Percentiles rank a stretch among this genome's conserved stretches.
Conservation (phyloP, 2,797 vertebrate species). For the Oryzias dopingdopingensis region DNA sequence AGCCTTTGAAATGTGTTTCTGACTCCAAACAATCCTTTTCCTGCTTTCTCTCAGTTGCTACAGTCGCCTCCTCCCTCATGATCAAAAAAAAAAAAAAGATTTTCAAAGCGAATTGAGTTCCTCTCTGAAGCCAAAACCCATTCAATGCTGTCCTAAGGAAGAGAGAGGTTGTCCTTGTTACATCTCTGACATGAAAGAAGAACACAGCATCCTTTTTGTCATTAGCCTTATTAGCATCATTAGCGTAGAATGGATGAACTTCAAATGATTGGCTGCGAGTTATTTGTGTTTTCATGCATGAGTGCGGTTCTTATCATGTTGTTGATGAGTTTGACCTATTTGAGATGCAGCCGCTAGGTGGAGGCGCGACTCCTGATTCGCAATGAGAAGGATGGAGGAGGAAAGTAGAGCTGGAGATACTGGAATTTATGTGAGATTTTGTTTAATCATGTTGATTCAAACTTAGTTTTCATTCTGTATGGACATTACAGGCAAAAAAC, state of each 20-base stretch:
- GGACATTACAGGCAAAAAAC: too few relatives aligned
- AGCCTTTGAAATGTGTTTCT: conserved; percentile 76
- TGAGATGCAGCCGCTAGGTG: conserved; percentile 61
- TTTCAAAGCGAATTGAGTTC: conserved; percentile 64
- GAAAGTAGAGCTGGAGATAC: conserved; percentile 1
- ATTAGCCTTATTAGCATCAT: conserved; percentile 74
- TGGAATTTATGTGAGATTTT: conserved; percentile 12
- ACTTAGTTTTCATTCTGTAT: too few relatives aligned
- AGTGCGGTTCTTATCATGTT: conserved; percentile 35
- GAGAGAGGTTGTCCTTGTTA: conserved; percentile 60
- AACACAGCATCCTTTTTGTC: conserved; percentile 57
- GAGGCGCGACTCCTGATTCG: conserved; percentile 50
- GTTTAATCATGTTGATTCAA: too few relatives aligned
- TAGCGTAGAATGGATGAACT: conserved; percentile 61
- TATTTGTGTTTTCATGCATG: conserved; percentile 61
- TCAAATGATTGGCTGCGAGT: conserved; percentile 67
- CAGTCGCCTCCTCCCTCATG: conserved; percentile 55
- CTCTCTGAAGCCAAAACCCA: conserved; percentile 64
- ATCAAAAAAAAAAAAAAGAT: conserved; percentile 34
- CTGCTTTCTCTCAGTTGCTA: conserved; percentile 57
- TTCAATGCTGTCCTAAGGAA: conserved; percentile 66
- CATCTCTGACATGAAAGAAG: conserved; percentile 64
- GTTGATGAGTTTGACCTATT: conserved; percentile 23
- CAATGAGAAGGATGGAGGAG: conserved; percentile 1
- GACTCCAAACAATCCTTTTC: conserved; percentile 71